Evolutionary conservation across 1,140 invertebrate species (phyloP).

Genomic region (Orussus abietinus): DNA sequence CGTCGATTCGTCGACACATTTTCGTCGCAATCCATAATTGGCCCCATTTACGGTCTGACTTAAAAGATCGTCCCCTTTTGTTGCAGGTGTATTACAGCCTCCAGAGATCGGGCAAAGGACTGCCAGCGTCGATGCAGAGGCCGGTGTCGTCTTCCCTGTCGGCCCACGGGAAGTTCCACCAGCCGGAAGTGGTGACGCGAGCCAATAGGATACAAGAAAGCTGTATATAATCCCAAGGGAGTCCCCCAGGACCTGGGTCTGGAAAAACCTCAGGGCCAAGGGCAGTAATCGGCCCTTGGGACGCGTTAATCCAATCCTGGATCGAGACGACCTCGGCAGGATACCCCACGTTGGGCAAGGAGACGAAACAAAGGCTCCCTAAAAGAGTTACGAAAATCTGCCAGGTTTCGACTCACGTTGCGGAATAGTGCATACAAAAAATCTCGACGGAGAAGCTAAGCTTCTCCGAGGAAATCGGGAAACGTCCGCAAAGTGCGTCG

Average conservation of each 20-base stretch:
- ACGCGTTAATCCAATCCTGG: no score
- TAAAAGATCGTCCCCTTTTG: slow-evolving; percentile 9
- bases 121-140: slow-evolving; percentile 50
- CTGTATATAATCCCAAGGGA: slow-evolving; percentile 67
- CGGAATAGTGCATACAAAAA: no score
- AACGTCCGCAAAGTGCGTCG: neutral
- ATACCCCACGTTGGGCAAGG: no score
- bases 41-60: slow-evolving; percentile 2
- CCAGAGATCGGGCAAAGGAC: slow-evolving; percentile 60
- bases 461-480: no score
- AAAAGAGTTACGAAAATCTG: no score
- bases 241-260: neutral
- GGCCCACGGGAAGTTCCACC: slow-evolving; percentile 52
- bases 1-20: no score
- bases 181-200: slow-evolving; percentile 75
- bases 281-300: no score
- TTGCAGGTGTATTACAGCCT: slow-evolving; percentile 66
- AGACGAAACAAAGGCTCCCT: no score
- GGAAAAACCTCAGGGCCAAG: no score
- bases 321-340: no score
- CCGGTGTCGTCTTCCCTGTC: slow-evolving; percentile 41
- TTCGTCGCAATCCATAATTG: neutral
- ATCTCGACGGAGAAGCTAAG: no score
- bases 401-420: no score
- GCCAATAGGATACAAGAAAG: slow-evolving; percentile 81